These are phyloP conservation scores for Lacerta bilineata DNA, from an alignment of 2,797 vertebrate species.

Conservation along the genomic window DNA sequence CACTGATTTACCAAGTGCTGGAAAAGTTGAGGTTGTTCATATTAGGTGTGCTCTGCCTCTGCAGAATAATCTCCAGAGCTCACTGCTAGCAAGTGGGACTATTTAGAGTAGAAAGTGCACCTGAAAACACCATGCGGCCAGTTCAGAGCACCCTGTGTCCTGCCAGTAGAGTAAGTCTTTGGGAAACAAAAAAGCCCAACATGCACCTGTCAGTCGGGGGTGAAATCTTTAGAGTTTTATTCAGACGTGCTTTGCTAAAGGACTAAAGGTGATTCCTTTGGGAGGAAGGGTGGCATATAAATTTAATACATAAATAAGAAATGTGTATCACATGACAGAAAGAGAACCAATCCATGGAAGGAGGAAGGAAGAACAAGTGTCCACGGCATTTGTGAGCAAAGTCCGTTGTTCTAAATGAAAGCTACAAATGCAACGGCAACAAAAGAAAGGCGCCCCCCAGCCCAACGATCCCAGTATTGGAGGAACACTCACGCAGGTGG, in stretches of 20 bases:
- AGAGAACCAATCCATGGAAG: background rate
- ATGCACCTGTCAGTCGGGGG: background rate
- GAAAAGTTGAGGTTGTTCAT: background rate
- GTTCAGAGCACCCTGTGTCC: background rate
- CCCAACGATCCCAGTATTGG: background rate
- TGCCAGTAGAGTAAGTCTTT: background rate
- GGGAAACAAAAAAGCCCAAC: background rate
- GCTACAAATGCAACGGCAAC: constrained; percentile 22
- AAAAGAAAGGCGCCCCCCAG: background rate
- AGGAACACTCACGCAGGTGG: constrained; percentile 93
- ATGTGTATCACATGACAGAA: background rate
- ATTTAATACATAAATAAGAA: background rate
- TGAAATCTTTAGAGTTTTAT: background rate
- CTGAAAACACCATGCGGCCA: no score
- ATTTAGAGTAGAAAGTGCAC: background rate
- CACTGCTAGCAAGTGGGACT: background rate
- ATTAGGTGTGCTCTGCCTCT: background rate
- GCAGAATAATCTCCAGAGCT: background rate
- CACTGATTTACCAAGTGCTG: background rate
- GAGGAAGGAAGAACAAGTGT: background rate
- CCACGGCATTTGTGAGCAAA: constrained; percentile 4
- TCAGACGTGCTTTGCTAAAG: background rate
- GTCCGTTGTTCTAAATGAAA: constrained; percentile 14
- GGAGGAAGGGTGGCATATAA: no score
- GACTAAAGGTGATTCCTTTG: background rate